Percentiles rank a stretch among this genome's conserved stretches.
These are phyloP conservation scores for Acanthosepion pharaonis DNA, from an alignment of 2,888 invertebrate species.

Conservation along the genomic window DNA sequence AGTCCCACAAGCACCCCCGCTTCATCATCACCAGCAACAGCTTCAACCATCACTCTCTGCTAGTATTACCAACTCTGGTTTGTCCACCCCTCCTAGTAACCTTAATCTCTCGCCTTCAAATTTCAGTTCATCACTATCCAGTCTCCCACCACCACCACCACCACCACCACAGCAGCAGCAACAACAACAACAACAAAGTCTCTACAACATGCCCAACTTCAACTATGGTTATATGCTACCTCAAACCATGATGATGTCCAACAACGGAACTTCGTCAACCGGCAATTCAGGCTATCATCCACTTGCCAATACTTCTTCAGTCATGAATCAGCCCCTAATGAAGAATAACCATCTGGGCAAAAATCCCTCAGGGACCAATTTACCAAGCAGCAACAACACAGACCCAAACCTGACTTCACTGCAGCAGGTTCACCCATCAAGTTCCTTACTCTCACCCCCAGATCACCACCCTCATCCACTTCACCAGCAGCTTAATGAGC, in stretches of 20 bases:
- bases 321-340: constrained; percentile 25
- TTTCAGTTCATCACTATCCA: constrained; percentile 35
- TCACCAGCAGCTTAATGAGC: background rate
- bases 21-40: constrained; percentile 34
- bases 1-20: background rate
- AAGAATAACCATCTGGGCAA: constrained; percentile 34
- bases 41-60: background rate
- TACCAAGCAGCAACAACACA: constrained; percentile 20
- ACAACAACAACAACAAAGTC: background rate
- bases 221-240: constrained; percentile 38
- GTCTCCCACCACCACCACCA: background rate
- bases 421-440: constrained; percentile 14
- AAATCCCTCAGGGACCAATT: constrained; percentile 35
- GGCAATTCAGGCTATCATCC: constrained; percentile 43
- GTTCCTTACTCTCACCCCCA: background rate
- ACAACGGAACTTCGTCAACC: background rate
- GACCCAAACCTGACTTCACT: background rate
- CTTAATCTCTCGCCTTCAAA: constrained; percentile 21
- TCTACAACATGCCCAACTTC: constrained; percentile 37
- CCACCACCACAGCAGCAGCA: background rate
- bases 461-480: background rate
- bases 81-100: constrained; percentile 18
- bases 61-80: constrained; percentile 37
- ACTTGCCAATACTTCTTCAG: constrained; percentile 24
- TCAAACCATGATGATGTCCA: constrained; percentile 33